Evolutionary conservation across 1,140 invertebrate species (phyloP), one percentile per base, ranked within the genome.

Genomic region (Holcopasites calliopsidis): DNA sequence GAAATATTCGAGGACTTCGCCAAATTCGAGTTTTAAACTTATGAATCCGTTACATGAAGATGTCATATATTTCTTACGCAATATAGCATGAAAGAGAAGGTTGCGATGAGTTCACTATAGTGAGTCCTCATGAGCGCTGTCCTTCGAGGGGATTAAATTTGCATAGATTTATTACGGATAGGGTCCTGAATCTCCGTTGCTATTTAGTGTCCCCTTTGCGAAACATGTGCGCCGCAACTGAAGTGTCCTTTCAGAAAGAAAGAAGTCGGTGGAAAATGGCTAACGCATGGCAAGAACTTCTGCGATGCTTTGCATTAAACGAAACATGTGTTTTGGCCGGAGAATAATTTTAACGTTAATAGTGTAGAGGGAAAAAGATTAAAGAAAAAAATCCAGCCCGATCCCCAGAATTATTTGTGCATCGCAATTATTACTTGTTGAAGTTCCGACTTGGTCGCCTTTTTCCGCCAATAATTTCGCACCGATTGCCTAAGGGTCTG

Each of bases 391-490:
- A n/a, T 18, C 31, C 13, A 21, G 18, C 2, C 26, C 11, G 18
- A 26, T n/a, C n/a, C n/a, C n/a, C n/a, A n/a, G n/a, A 57, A 38
- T 49, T 47, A 40, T 26, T n/a, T 47, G n/a, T n/a, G n/a, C n/a
- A n/a, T n/a, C n/a, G n/a, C n/a, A n/a, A n/a, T n/a, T n/a, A n/a
- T 84, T 85, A 91, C 95, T 87, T 95, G 94, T 77, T 95, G 95
- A 40, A 96, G 92, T 86, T 96, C 95, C 79, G 94, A 95, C 86
- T 96, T 95, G 1, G 95, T 95, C 87, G 95, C 93, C 89, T 96
- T 94, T 90, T 96, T 96, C n/a, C 96, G 91, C 93, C 95, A 94
- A 85, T 96, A 96, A 83, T 96, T 96, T 79, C 95, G 93, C 69
- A 97, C 94, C 38, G 95, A 95, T 86, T 95, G 94, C 76, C 94